Percentiles rank a stretch among this genome's conserved stretches.
Evolutionary conservation across 2,797 vertebrate species (phyloP).

Genomic region (Champsocephalus esox): DNA sequence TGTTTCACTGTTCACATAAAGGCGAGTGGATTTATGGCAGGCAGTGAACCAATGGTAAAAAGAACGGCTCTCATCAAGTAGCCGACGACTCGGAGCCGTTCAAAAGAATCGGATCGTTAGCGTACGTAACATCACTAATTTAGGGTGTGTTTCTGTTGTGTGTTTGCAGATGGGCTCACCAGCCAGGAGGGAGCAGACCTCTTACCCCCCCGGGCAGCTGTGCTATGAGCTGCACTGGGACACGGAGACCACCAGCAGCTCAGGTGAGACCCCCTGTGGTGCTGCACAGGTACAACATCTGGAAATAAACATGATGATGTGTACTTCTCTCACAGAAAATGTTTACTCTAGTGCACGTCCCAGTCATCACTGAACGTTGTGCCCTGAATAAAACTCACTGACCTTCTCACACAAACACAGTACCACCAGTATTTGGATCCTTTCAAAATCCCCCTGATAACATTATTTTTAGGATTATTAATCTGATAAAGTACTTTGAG

Average conservation of each 20-base stretch:
- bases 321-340: background rate
- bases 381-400: background rate
- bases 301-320: background rate
- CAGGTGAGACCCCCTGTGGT: conserved; percentile 83
- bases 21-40: too few species aligned
- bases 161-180: conserved; percentile 82
- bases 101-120: too few species aligned
- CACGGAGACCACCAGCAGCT: conserved; percentile 80
- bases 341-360: background rate
- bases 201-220: conserved; percentile 78
- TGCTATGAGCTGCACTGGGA: conserved; percentile 91
- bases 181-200: conserved; percentile 81
- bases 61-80: too few species aligned
- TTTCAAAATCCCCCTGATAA: background rate
- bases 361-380: background rate
- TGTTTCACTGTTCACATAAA: too few species aligned
- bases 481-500: background rate
- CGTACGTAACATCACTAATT: too few species aligned
- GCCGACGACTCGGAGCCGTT: too few species aligned
- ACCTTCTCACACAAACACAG: background rate
- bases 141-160: conserved; percentile 4
- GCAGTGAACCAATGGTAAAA: too few species aligned
- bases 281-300: conserved; percentile 14
- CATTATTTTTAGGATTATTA: background rate
- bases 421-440: too few species aligned